Evolutionary conservation across 2,797 vertebrate species (phyloP).

Genomic region (Ispidina lecontei): DNA sequence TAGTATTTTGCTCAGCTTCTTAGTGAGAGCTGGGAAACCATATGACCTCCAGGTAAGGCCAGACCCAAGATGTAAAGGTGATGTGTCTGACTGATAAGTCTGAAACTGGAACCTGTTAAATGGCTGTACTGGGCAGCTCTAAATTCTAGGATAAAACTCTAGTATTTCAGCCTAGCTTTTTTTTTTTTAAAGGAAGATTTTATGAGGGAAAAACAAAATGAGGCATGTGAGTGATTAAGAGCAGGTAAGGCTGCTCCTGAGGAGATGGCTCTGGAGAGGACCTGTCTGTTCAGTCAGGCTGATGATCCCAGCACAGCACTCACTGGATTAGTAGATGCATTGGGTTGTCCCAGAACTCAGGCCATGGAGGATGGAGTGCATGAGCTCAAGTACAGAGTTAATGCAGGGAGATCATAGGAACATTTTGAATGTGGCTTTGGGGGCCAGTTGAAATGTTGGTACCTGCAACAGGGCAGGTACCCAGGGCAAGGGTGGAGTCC

Average conservation of each 20-base stretch:
- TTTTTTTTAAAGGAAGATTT: background rate
- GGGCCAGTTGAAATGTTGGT: background rate
- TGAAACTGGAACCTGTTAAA: background rate
- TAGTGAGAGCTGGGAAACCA: slow-evolving; percentile 85
- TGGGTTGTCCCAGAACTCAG: background rate
- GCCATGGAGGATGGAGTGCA: background rate
- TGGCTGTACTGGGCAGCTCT: background rate
- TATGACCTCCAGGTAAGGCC: slow-evolving; percentile 84
- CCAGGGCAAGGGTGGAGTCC: background rate
- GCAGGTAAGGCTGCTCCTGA: background rate
- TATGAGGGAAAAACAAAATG: background rate
- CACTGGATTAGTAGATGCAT: background rate
- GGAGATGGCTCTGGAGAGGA: background rate
- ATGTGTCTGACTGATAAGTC: background rate
- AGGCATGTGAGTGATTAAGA: background rate
- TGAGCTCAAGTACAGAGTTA: background rate
- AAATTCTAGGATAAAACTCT: background rate
- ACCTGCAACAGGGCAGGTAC: background rate
- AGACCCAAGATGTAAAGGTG: background rate
- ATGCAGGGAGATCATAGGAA: background rate
- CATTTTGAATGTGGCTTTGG: background rate
- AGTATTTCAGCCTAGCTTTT: background rate
- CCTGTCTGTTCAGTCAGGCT: background rate
- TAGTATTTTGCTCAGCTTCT: slow-evolving; percentile 85
- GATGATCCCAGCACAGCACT: background rate